phyloP scores from a whole-genome alignment of 2,797 vertebrate genomes.

The Crenichthys baileyi region DNA sequence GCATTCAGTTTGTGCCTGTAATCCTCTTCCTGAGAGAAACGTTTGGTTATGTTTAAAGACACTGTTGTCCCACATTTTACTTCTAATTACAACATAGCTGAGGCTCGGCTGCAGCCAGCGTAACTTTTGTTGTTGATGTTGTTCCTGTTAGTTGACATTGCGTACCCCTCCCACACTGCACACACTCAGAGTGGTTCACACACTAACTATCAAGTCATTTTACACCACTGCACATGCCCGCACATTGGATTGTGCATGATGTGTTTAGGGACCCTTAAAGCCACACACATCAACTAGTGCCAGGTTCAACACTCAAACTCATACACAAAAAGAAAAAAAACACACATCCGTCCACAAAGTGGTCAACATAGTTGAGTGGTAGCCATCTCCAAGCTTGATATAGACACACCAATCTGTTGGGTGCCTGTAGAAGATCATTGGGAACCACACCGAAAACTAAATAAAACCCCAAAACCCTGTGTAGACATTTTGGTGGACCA shows the following conservation, averaged over 20 bases:
- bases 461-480: constrained; percentile 47
- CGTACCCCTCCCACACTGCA: constrained; percentile 61
- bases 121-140: constrained; percentile 76
- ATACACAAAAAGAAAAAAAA: constrained; percentile 23
- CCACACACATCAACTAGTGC: constrained; percentile 23
- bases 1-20: constrained; percentile 73
- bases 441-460: constrained; percentile 58
- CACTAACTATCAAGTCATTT: constrained; percentile 56
- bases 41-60: constrained; percentile 78
- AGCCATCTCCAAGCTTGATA: constrained; percentile 64
- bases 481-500: constrained; percentile 59
- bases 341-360: constrained; percentile 71
- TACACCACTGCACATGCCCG: constrained; percentile 32
- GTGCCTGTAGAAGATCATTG: constrained; percentile 70
- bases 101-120: constrained; percentile 70
- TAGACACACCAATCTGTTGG: constrained; percentile 70
- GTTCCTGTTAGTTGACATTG: constrained; percentile 79
- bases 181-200: constrained; percentile 61
- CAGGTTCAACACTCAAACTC: constrained; percentile 30
- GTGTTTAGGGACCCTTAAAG: constrained; percentile 27
- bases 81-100: constrained; percentile 80
- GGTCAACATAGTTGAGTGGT: constrained; percentile 68
- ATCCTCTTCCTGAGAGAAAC: constrained; percentile 73
- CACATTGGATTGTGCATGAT: constrained; percentile 31
- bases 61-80: constrained; percentile 74